Conservation (phyloP, 2,888 invertebrate genomes). For the Mythimna ferrago region DNA sequence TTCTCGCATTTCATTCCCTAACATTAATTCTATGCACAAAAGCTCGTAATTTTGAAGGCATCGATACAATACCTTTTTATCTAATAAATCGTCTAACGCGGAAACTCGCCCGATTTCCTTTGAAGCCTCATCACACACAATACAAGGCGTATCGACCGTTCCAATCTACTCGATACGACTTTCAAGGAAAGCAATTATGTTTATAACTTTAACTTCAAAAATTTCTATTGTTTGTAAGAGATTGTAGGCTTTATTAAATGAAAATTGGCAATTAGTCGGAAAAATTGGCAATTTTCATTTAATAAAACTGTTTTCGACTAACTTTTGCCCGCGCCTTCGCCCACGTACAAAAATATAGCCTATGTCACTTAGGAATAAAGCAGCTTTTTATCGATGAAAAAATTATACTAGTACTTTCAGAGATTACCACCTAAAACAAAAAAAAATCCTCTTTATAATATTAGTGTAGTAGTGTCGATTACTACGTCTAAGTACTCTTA, state of each 20-base stretch:
- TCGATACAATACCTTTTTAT: constrained; percentile 51
- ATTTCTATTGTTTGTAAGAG: constrained; percentile 28
- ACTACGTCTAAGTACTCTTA: background rate
- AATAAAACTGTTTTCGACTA: too few species aligned
- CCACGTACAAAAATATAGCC: too few species aligned
- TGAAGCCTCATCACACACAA: constrained; percentile 53
- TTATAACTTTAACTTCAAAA: constrained; percentile 49
- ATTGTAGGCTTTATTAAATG: constrained; percentile 12
- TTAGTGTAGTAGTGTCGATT: too few species aligned
- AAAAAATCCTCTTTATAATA: background rate
- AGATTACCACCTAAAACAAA: too few species aligned
- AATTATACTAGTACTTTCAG: too few species aligned
- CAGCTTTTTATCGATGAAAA: too few species aligned
- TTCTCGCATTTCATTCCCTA: constrained; percentile 16
- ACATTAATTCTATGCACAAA: constrained; percentile 47
- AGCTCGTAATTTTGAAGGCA: constrained; percentile 39
- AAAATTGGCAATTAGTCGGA: constrained; percentile 3
- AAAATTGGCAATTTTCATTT: too few species aligned
- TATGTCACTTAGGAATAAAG: too few species aligned
- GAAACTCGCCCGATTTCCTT: constrained; percentile 42
- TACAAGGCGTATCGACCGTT: constrained; percentile 49
- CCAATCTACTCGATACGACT: constrained; percentile 40
- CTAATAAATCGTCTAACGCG: constrained; percentile 48
- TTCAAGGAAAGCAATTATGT: constrained; percentile 48
- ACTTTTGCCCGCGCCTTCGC: too few species aligned